Evolutionary conservation across 1,140 invertebrate genomes (phyloP), one percentile per base, ranked within the genome.

Genomic region (Chironomus tepperi): DNA sequence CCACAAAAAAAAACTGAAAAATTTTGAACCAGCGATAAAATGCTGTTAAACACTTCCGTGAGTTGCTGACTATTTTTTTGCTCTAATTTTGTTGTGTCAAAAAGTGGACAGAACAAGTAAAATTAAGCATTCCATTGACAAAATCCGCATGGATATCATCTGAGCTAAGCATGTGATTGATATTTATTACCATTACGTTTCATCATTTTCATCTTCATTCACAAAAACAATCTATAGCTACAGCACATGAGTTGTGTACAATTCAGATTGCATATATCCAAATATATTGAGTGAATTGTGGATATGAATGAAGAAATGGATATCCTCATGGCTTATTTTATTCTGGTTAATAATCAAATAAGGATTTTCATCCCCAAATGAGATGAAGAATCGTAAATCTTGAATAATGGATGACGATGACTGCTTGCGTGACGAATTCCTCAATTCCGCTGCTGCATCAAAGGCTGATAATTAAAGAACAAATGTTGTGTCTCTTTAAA

Each of bases 321-420:
- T 12, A n/a, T n/a, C n/a, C n/a, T n/a, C n/a, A n/a, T 57, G 47
- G 43, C 8, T 47, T 47, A n/a, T n/a, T n/a, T 47, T 47, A 3
- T n/a, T 57, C n/a, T 57, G 47, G 9, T 57, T 57, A 57, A 57
- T 57, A 57, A 57, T 57, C 47, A 57, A 57, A 57, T 57, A 57
- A 57, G 47, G 47, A 57, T 57, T 57, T 57, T 57, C 12, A 15
- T 34, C 24, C 47, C n/a, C 47, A 57, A 57, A 47, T 47, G 43
- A 47, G 43, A 47, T 10, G 43, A 10, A n/a, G 43, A 47, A 47
- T 47, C 12, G n/a, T n/a, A 57, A n/a, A 57, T 57, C 47, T 57
- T 57, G 47, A 57, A 57, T 57, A 57, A 57, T 57, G 8, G 47
- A 57, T 57, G 47, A 57, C n/a, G n/a, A n/a, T n/a, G n/a, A n/a